Base-by-base conservation (phyloP, 2,888 invertebrate species). In the Dicycla oo region DNA sequence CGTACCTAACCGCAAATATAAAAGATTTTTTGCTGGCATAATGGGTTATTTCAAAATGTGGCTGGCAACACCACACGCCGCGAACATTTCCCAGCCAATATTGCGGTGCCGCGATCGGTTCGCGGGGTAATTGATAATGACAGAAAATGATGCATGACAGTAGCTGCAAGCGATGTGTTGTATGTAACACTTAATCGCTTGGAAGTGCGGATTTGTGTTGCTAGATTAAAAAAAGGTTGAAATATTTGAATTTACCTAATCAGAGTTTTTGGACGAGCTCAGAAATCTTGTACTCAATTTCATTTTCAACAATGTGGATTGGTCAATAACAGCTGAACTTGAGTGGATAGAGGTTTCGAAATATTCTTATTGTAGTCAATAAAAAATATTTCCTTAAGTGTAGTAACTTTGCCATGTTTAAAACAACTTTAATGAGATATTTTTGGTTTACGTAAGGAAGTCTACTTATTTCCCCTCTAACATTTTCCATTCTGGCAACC, bases 121-220 rank as follows among this genome's bases (percentile, higher is more conserved):
- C 89, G 90, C 92, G 87, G 82, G 78, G 91, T 94, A 95, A 95
- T 95, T 94, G 94, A 92, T 95, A 95, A 95, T 95, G 89, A 93
- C 90, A 91, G 92, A 93, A 93, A 95, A 95, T 95, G 93, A 94
- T 92, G 92, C 95, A 91, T 95, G 94, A 93, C 94, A 94, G 94
- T 93, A 94, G 95, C 94, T 93, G 91, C 91, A 88, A 94, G 95
- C 94, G 89, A 88, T 91, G 90, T 92, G 89, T 86, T 91, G 90
- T 88, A 87, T 86, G 85, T 86, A 88, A 88, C 88, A 90, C 88
- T 80, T 91, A 92, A 91, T 91, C 88, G 89, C 82, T 88, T 88
- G 84, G 86, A 88, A 88, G 87, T 90, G 84, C 86, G 77, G 84
- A 82, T 84, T 73, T 75, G 58, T 45, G 86, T 91, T 91, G 88